Base-by-base conservation (phyloP, 1,140 invertebrate genomes). In the Tribolium madens region DNA sequence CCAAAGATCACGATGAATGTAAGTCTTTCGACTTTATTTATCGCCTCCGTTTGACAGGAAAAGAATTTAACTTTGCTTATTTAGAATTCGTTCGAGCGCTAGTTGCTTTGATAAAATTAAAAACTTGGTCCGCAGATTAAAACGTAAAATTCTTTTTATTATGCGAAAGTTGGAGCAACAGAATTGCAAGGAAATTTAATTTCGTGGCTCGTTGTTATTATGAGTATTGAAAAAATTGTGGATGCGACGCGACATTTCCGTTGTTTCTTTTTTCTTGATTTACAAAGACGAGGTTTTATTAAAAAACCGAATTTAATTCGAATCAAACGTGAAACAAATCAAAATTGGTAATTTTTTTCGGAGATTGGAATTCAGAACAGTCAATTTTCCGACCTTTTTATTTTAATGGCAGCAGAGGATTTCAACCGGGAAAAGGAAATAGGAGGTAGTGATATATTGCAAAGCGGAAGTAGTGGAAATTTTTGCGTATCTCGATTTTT, bases 1-100 rank as follows among this genome's bases (percentile, higher is more conserved):
- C 97, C 89, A 97, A 98, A 90, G 97, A 98, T 92, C 94, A 96
- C 89, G 97, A 98, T 89, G 96, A 98, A 91, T 98, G 97, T 97
- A 89, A 96, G 95, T 95, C 87, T 46, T 64, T 60, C 60, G 33
- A 52, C 4, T 47, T 12, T 47, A 12, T 47, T 47, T 47, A 47
- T 47, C 0, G 46, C 46, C 10, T 4, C n/a, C 5, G 9, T 42
- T 42, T 42, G 36, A 36, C 33, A 7, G 2, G 33, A 42, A 42
- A n/a, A n/a, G 36, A 42, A 42, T 42, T 42, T 42, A 42, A 42
- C 36, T 42, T 42, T 42, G 36, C 36, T 42, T 42, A 42, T 42
- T 42, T 42, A 42, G 36, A 42, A 42, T 42, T 42, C 36, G 36
- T 42, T 42, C 36, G 36, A n/a, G 36, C 36, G 9, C 9, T 9